Conservation (phyloP, 1,140 invertebrate species). For the Drosophila cardini region DNA sequence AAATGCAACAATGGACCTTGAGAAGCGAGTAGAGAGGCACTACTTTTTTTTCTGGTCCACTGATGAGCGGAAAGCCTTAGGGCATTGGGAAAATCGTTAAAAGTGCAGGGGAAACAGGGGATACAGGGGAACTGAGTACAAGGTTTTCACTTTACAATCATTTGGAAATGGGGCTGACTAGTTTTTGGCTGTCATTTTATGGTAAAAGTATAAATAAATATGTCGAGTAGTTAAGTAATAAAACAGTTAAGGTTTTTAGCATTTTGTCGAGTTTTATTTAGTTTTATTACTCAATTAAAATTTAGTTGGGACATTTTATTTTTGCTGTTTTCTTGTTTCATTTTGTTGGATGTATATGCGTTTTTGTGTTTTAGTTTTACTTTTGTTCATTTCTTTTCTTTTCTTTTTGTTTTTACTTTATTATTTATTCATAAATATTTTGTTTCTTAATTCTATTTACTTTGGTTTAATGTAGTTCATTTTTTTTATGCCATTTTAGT, state of each 20-base stretch:
- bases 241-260: neutral
- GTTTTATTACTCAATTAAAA: slow-evolving; percentile 81
- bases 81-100: slow-evolving; percentile 67
- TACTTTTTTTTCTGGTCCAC: slow-evolving; percentile 25
- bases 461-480: slow-evolving; percentile 64
- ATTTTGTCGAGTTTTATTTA: slow-evolving; percentile 70
- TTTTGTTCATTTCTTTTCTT: neutral
- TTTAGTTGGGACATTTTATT: slow-evolving; percentile 77
- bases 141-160: slow-evolving; percentile 17
- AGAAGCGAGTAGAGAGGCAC: slow-evolving; percentile 1
- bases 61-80: slow-evolving; percentile 27
- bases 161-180: neutral
- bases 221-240: neutral
- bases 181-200: neutral
- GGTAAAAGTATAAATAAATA: neutral
- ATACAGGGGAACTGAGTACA: slow-evolving; percentile 14
- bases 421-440: slow-evolving; percentile 49
- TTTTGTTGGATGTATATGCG: slow-evolving; percentile 53
- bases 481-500: slow-evolving; percentile 65
- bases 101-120: slow-evolving; percentile 37
- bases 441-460: slow-evolving; percentile 50
- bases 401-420: slow-evolving; percentile 19
- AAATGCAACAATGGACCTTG: slow-evolving; percentile 58
- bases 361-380: slow-evolving; percentile 38
- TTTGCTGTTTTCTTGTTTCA: slow-evolving; percentile 43